Conservation (phyloP, 2,113 vertebrate species). For the Globicephala melas region DNA sequence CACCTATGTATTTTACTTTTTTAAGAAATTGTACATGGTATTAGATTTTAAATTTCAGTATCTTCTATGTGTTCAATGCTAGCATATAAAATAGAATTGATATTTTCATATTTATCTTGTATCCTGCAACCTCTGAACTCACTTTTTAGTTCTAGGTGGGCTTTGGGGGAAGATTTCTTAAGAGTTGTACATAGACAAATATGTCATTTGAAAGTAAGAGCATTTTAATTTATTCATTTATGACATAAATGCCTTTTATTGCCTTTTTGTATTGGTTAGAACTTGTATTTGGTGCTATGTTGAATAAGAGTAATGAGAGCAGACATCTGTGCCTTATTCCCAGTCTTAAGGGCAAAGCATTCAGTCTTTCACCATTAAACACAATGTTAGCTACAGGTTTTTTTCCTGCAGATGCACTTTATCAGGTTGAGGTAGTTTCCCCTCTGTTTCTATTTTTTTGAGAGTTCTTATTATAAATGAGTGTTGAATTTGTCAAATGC, state of each 20-base stretch:
- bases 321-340: no score
- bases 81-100: neutral
- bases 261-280: no score
- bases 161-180: neutral
- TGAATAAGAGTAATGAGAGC: no score
- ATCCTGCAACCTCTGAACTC: neutral
- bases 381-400: neutral
- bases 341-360: no score
- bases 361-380: neutral
- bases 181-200: neutral
- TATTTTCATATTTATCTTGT: neutral
- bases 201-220: neutral
- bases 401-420: neutral
- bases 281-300: no score
- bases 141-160: neutral
- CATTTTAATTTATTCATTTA: neutral
- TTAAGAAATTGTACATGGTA: neutral
- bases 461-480: neutral
- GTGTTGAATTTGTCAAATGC: neutral
- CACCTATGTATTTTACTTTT: neutral
- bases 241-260: neutral
- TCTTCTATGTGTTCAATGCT: neutral
- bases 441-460: no score
- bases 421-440: neutral
- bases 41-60: neutral